Evolutionary conservation across 2,113 vertebrate species (phyloP), one percentile per base, ranked within the genome.

Genomic region (Gorilla gorilla): DNA sequence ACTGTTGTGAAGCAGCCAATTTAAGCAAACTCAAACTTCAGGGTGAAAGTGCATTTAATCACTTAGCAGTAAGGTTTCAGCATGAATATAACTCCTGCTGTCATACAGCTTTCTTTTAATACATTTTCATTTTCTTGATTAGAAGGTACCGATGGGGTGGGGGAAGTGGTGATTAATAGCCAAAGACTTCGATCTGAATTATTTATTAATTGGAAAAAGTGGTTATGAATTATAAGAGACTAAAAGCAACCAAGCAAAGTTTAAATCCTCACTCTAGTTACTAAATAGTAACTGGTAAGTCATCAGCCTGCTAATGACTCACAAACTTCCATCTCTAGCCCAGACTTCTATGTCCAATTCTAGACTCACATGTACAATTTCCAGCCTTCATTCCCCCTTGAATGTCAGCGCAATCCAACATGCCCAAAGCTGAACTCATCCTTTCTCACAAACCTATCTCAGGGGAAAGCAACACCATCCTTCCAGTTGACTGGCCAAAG

Each of bases 131-230:
- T 90, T 95, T 70, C 75, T 78, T 90, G 43, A 76, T 90, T 78
- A 57, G 32, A 88, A 68, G 57, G 43, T 66, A 80, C 6, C 23
- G 48, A 16, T 61, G n/a, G 80, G 2, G 52, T 89, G 7, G 8
- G 55, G 16, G 5, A 57, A 18, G 45, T 80, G 5, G 6, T 27
- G 83, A 92, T 75, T 96, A 89, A 92, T 72, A 92, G 8, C 6
- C 27, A 76, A 81, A 75, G 40, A 70, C 7, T 88, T 83, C 30
- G 23, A n/a, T 83, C 13, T 95, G 48, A 70, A 38, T 61, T 45
- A 87, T 68, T 93, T 93, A 76, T 76, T 90, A 75, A 94, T 59
- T 94, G 3, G 52, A 43, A 85, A 90, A 78, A 55, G 64, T 70
- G 22, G 48, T 86, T 94, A 48, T 95, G 55, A 92, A 70, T 90